Evolutionary conservation across 1,140 invertebrate species (phyloP).

Genomic region (Phymorhynchus buccinoides): DNA sequence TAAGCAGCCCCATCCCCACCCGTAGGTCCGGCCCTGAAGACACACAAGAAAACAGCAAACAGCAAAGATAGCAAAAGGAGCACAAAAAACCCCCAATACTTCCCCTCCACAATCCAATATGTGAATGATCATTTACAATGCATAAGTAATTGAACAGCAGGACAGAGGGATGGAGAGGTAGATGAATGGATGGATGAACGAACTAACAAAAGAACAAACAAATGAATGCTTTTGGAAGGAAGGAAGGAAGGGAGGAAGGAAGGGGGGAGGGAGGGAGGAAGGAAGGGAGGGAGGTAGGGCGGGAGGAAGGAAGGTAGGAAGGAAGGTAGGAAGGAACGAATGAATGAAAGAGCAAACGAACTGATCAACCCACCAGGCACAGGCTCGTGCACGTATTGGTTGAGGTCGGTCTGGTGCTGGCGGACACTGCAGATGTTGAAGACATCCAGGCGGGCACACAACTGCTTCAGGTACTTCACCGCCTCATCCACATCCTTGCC

Average conservation of each 20-base stretch:
- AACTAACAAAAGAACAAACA: background rate
- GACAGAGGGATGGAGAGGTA: background rate
- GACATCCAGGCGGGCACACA: conserved; percentile 67
- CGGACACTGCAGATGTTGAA: conserved; percentile 55
- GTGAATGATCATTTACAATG: background rate
- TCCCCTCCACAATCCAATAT: too few species aligned
- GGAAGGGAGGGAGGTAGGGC: too few species aligned
- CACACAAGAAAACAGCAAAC: too few species aligned
- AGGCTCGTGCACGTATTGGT: conserved; percentile 39
- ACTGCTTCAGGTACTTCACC: conserved; percentile 56
- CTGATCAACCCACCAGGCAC: background rate
- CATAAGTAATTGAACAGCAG: too few species aligned
- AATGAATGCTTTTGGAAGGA: too few species aligned
- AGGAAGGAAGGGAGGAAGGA: background rate
- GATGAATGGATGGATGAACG: too few species aligned
- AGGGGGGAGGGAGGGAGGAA: background rate
- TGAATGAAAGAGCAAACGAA: background rate
- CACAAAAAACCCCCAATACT: too few species aligned
- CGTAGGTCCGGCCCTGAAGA: too few species aligned
- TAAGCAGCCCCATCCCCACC: too few species aligned
- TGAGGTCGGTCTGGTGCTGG: conserved; percentile 42
- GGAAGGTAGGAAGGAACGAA: background rate
- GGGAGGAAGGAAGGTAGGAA: background rate
- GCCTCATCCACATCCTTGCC: conserved; percentile 48
- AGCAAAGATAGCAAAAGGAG: too few species aligned